phyloP scores from a whole-genome alignment of 2,888 invertebrate genomes.

The Troides aeacus region DNA sequence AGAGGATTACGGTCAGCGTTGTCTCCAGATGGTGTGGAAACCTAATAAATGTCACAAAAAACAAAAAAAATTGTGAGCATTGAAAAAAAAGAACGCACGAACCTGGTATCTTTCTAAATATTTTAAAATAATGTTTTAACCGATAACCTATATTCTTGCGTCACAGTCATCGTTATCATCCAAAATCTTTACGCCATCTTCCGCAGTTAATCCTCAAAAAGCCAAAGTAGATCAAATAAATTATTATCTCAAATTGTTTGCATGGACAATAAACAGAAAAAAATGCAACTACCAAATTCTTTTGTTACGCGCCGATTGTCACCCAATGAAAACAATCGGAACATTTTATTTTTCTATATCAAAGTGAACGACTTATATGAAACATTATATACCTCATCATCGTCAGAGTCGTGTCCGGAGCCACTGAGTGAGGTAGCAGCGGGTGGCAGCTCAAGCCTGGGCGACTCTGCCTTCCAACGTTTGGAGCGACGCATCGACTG shows the following conservation, averaged over 20 bases:
- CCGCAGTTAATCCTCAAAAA: too few species aligned
- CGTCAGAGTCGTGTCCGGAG: constrained; percentile 82
- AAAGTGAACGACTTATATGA: neutral
- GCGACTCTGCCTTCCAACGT: constrained; percentile 71
- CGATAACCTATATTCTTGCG: too few species aligned
- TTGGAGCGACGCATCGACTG: constrained; percentile 86
- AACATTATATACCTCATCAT: constrained; percentile 80
- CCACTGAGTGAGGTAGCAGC: constrained; percentile 71
- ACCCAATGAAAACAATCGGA: neutral
- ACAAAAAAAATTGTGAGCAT: neutral
- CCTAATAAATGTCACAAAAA: constrained; percentile 50
- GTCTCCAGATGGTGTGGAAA: constrained; percentile 90
- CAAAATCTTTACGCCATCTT: too few species aligned
- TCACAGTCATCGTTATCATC: too few species aligned
- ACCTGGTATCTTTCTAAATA: too few species aligned
- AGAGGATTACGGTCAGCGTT: constrained; percentile 88
- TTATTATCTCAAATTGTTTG: too few species aligned
- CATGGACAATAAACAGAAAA: too few species aligned
- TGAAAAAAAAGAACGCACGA: too few species aligned
- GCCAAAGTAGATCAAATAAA: too few species aligned
- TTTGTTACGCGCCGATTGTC: neutral
- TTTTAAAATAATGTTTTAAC: too few species aligned
- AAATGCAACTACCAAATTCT: neutral
- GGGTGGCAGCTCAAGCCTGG: constrained; percentile 60
- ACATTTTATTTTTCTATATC: too few species aligned